These are phyloP conservation scores for Varanus komodoensis DNA, from an alignment of 2,113 vertebrate species.

Conservation along the genomic window DNA sequence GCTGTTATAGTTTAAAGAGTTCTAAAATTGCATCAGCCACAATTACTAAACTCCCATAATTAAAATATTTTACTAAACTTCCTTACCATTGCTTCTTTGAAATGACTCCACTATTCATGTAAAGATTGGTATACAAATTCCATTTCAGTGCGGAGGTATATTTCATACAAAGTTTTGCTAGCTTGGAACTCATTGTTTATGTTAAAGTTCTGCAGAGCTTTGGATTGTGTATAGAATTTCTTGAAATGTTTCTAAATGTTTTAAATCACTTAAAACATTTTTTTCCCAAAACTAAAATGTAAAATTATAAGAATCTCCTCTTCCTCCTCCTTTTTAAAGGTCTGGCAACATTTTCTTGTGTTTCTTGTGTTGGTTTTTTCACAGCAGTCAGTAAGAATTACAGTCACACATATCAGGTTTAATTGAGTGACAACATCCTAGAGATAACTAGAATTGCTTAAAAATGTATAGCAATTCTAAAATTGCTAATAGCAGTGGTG, in stretches of 20 bases:
- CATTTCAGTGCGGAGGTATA: not conserved
- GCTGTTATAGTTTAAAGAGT: not conserved
- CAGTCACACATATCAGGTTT: conserved; percentile 10
- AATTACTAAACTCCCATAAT: not conserved
- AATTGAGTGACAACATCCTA: conserved; percentile 25
- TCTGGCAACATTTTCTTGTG: not conserved
- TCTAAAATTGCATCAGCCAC: not conserved
- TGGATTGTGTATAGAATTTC: conserved; percentile 14
- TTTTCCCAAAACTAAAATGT: conserved; percentile 15
- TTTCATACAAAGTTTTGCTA: not conserved
- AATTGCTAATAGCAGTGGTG: not conserved
- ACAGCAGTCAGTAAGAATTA: conserved; percentile 10
- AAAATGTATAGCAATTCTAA: not conserved
- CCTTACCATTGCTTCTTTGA: not conserved
- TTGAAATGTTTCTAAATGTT: not conserved
- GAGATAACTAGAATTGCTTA: not conserved
- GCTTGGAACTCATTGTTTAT: not conserved
- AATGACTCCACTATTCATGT: not conserved
- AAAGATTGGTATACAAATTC: not conserved
- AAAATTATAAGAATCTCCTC: not conserved
- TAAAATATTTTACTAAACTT: not conserved
- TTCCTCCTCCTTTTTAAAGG: not conserved
- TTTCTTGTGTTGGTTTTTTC: not conserved
- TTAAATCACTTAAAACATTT: conserved; percentile 14
- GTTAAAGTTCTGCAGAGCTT: not conserved